Evolutionary conservation across 2,113 vertebrate species (phyloP).

Genomic region (Chamaetylas fuelleborni): DNA sequence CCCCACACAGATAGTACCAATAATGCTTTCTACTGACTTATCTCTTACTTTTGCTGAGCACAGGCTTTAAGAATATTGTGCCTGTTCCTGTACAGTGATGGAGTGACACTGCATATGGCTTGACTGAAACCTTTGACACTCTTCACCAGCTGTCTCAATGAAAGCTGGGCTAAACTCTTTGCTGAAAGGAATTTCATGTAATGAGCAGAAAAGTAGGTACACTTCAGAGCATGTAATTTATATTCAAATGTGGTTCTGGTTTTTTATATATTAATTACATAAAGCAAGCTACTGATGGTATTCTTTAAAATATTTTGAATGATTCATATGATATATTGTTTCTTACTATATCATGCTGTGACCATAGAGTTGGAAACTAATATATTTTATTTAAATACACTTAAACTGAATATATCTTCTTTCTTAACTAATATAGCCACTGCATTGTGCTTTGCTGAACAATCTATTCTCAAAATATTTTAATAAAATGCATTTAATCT

Average conservation of each 20-base stretch:
- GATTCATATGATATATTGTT: background rate
- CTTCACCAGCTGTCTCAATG: background rate
- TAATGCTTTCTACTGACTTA: background rate
- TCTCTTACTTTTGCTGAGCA: background rate
- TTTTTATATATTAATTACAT: background rate
- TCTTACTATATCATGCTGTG: background rate
- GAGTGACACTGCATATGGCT: background rate
- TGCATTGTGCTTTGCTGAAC: background rate
- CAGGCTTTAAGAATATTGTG: background rate
- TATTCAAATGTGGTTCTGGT: background rate
- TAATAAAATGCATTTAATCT: background rate
- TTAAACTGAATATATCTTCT: background rate
- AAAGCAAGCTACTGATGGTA: background rate
- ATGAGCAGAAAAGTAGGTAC: background rate
- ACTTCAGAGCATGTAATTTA: background rate
- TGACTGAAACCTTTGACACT: background rate
- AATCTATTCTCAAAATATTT: background rate
- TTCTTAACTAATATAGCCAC: background rate
- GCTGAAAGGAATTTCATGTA: background rate
- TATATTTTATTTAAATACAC: background rate
- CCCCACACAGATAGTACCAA: background rate
- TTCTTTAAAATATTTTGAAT: background rate
- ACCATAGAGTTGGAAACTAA: accelerated
- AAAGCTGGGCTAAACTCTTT: background rate
- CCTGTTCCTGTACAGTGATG: background rate